Conservation (phyloP, 2,113 vertebrate species). For the Pteronura brasiliensis region DNA sequence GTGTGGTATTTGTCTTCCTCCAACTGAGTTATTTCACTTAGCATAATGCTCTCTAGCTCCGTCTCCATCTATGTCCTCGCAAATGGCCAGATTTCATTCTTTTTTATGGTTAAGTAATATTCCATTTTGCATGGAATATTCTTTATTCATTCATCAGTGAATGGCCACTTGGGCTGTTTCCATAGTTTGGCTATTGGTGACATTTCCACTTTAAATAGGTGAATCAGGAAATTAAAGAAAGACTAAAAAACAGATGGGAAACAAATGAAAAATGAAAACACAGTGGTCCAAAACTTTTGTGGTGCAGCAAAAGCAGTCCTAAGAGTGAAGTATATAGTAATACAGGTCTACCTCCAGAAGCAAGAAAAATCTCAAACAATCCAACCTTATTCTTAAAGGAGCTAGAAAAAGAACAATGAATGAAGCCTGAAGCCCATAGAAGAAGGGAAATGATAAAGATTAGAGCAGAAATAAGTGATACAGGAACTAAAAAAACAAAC, state of each 20-base stretch:
- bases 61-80: neutral
- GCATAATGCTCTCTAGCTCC: neutral
- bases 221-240: neutral
- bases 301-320: neutral
- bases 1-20: neutral
- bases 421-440: neutral
- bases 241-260: neutral
- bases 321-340: neutral
- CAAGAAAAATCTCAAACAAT: neutral
- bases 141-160: neutral
- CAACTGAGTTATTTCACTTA: neutral
- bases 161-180: neutral
- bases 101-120: neutral
- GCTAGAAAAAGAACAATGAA: neutral
- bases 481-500: neutral
- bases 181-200: neutral
- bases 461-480: neutral
- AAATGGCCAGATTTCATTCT: neutral
- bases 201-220: neutral
- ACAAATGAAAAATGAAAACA: neutral
- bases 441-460: neutral
- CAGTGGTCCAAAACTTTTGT: neutral
- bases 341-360: neutral
- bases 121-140: neutral
- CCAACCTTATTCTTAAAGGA: neutral